Percentiles rank a stretch among this genome's conserved stretches.
Evolutionary conservation across 2,113 vertebrate species (phyloP).

Genomic region (Pteruthius melanotis): DNA sequence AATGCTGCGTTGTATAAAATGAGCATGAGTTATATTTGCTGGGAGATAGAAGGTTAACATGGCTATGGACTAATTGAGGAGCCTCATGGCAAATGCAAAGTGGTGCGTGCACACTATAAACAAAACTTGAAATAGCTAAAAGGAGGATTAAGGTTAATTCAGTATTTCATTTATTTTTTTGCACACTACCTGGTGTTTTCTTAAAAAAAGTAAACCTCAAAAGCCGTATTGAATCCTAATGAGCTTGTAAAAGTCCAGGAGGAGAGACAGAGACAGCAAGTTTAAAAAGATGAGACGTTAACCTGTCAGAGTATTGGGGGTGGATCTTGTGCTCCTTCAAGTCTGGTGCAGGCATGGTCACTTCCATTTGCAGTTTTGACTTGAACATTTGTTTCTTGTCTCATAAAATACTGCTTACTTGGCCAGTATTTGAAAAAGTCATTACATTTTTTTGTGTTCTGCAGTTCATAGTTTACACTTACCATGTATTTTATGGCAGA

Average conservation of each 20-base stretch:
- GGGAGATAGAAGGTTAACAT: conserved; percentile 79
- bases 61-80: conserved; percentile 76
- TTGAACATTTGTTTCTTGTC: conserved; percentile 20
- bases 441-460: conserved; percentile 45
- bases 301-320: background rate
- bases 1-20: conserved; percentile 71
- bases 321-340: background rate
- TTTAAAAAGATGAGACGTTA: background rate
- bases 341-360: background rate
- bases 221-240: conserved; percentile 7
- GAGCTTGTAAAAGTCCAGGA: conserved; percentile 40
- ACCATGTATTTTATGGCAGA: background rate
- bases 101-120: conserved; percentile 46
- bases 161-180: conserved; percentile 37
- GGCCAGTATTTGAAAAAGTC: conserved; percentile 10
- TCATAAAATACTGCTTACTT: conserved; percentile 8
- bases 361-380: background rate
- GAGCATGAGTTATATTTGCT: conserved; percentile 76
- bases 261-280: background rate
- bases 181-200: conserved; percentile 16
- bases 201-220: background rate
- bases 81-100: conserved; percentile 72
- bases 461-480: conserved; percentile 41
- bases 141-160: conserved; percentile 57
- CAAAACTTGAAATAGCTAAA: conserved; percentile 56